Percentiles rank a stretch among this genome's conserved stretches.
phyloP scores from a whole-genome alignment of 2,797 vertebrate genomes.

The Poecile montanus region DNA sequence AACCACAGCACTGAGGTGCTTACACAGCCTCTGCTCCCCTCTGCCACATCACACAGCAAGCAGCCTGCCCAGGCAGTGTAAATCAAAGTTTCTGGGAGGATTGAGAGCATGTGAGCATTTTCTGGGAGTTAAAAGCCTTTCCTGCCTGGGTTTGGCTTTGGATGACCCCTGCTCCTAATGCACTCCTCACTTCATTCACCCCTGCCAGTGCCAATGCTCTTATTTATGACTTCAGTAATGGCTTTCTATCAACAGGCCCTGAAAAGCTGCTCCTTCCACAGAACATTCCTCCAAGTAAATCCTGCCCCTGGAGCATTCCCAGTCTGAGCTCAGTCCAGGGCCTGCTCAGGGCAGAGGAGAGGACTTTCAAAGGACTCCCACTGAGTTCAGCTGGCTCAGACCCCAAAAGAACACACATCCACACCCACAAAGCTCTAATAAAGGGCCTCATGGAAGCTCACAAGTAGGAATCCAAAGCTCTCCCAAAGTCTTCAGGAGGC shows the following conservation, averaged over 20 bases:
- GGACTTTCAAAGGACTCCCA: slow-evolving; percentile 41
- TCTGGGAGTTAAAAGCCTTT: background rate
- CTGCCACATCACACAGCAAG: background rate
- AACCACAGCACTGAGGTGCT: rapidly evolving
- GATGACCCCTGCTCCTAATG: slow-evolving; percentile 5
- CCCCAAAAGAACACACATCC: background rate
- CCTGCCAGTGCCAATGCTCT: slow-evolving; percentile 30
- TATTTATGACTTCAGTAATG: slow-evolving; percentile 28
- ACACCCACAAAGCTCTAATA: background rate
- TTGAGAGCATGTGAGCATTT: background rate
- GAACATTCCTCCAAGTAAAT: background rate
- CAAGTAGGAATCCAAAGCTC: background rate
- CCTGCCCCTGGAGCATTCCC: slow-evolving; percentile 3
- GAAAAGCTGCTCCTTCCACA: slow-evolving; percentile 20
- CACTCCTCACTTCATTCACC: slow-evolving; percentile 44
- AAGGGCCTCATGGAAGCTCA: background rate
- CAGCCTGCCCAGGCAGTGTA: background rate
- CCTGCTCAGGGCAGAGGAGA: slow-evolving; percentile 21
- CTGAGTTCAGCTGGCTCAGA: slow-evolving; percentile 19
- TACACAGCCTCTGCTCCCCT: background rate
- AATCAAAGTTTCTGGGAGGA: background rate
- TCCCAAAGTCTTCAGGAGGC: background rate
- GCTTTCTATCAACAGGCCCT: slow-evolving; percentile 18
- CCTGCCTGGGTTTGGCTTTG: background rate
- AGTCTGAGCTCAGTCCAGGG: background rate